Base-by-base conservation (phyloP, 2,888 invertebrate genomes). In the Synergus itoensis region DNA sequence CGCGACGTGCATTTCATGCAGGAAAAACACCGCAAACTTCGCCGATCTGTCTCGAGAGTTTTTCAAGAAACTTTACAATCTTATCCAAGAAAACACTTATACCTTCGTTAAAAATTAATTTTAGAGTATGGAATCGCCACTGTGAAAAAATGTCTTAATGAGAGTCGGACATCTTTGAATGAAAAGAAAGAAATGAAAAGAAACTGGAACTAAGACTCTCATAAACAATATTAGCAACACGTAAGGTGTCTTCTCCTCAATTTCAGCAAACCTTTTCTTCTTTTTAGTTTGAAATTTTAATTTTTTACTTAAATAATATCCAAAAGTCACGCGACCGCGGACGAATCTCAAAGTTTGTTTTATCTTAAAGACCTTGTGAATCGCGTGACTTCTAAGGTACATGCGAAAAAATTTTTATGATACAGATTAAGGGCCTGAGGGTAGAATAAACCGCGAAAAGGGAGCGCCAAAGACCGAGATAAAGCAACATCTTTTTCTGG, bases 1-100 rank as follows among this genome's bases (percentile, higher is more conserved):
- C 83, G 83, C 81, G 81, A 83, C 81, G 77, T 78, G 69, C 63
- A 69, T 82, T 73, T 43, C 78, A 79, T 75, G 80, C 67, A 75
- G 53, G 69, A 12, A 40, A 45, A 28, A 64, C 16, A 64, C 36
- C 36, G 40, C 40, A 40, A 64, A 64, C 64, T 64, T 64, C 14
- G 36, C 11, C 16, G 16, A 64, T 40, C 64, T 16, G 9, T 64
- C 12, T 36, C n/a, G 62, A 63, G 5, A 63, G 12, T 36, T 16
- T 28, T 28, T n/a, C 2, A n/a, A 64, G 16, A 64, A 40, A 28
- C 14, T 12, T 16, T 53, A 53, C 28, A 62, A 62, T 21, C 28
- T 28, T 28, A 28, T 28, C 62, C 18, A 16, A 57, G 57, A 57
- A 57, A 57, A 57, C 5, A 36, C 5, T 36, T 36, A 36, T 36